Base-by-base conservation (phyloP, 2,113 vertebrate species). In the Rhizomys pruinosus region DNA sequence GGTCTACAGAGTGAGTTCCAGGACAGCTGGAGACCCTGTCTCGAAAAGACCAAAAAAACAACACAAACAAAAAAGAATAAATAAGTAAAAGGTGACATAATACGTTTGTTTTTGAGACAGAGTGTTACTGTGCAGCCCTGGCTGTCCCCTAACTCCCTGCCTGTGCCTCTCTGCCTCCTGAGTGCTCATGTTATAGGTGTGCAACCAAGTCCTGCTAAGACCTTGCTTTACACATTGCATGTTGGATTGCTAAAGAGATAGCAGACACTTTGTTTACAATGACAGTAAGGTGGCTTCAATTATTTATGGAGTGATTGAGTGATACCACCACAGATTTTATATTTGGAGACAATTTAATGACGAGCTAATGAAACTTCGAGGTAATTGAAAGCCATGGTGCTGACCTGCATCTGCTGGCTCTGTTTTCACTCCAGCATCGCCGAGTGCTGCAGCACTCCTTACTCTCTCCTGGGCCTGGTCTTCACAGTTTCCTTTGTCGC, bases 401-500 rank as follows among this genome's bases (percentile, higher is more conserved):
- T n/a, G n/a, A n/a, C n/a, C n/a, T n/a, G n/a, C n/a, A n/a, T n/a
- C n/a, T n/a, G n/a, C n/a, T n/a, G n/a, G n/a, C n/a, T n/a, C 12
- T 0, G 12, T 96, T 88, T 74, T 27, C 97, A 7, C 11, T 44
- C 44, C 89, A 99, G 99, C 97, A 99, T 99, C 97, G 99, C 99
- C 13, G 99, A 99, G 97, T 99, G 99, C 98, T 99, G 99, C 95
- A 99, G 99, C 97, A 99, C 99, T 37, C 99, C 99, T 0, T 99
- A 99, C 93, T 99, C 99, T 0, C 98, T 99, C 85, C 97, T 99
- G 98, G 99, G 99, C 34, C 98, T 99, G 97, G 99, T 99, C 84
- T 99, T 99, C 97, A 99, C 99, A 0, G 99, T 99, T 81, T 99
- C 99, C 47, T 99, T 99, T 90, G 98, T 99, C 64, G 99, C 99